Percentiles rank a stretch among this genome's conserved stretches.
Evolutionary conservation across 2,888 invertebrate genomes (phyloP).

Genomic region (Mamestra brassicae): DNA sequence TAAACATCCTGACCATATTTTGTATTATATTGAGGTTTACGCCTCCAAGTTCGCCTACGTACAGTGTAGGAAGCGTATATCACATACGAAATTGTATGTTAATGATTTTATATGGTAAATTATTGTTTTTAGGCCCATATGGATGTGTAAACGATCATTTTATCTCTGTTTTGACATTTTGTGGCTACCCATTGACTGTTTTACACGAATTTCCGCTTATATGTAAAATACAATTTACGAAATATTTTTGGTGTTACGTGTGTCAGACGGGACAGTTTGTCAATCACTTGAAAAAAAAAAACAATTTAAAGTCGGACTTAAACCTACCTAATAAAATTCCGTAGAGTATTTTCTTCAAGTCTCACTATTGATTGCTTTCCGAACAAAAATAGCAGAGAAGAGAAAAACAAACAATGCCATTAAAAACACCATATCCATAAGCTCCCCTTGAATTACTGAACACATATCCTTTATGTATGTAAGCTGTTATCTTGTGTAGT

Average conservation of each 20-base stretch:
- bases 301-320: background rate
- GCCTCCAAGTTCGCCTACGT: conserved; percentile 69
- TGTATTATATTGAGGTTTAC: conserved; percentile 66
- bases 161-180: conserved; percentile 62
- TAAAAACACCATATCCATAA: conserved; percentile 8
- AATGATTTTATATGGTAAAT: conserved; percentile 54
- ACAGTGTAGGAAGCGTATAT: conserved; percentile 52
- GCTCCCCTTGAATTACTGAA: conserved; percentile 34
- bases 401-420: background rate
- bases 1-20: conserved; percentile 69
- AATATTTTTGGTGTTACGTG: background rate
- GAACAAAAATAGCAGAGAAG: background rate
- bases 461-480: conserved; percentile 46
- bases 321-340: background rate
- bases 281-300: background rate
- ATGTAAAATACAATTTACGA: background rate
- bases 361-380: background rate
- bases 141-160: conserved; percentile 45
- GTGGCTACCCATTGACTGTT: conserved; percentile 32
- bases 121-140: conserved; percentile 52
- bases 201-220: conserved; percentile 35
- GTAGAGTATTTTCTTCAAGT: background rate
- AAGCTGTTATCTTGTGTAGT: conserved; percentile 57
- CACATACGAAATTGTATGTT: conserved; percentile 55
- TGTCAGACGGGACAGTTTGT: background rate